These are phyloP conservation scores for Meganola albula DNA, from an alignment of 2,888 invertebrate genomes.

Conservation along the genomic window DNA sequence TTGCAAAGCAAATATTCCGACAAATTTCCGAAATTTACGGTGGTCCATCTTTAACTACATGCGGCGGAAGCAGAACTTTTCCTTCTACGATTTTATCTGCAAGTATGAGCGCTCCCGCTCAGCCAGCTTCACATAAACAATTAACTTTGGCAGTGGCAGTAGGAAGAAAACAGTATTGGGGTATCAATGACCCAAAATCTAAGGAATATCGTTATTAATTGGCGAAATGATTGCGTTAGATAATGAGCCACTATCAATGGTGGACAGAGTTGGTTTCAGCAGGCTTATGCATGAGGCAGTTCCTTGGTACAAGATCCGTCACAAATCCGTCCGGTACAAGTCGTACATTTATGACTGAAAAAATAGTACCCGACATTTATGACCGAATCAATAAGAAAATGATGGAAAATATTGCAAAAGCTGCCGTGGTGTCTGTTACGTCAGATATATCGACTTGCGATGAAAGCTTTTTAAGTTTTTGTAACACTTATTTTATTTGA, in stretches of 20 bases:
- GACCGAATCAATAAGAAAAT: conserved; percentile 23
- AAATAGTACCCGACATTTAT: conserved; percentile 21
- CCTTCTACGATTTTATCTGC: too few relatives aligned
- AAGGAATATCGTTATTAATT: conserved; percentile 34
- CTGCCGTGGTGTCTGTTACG: conserved; percentile 25
- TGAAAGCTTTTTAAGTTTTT: conserved; percentile 23
- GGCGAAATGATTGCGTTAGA: conserved; percentile 41
- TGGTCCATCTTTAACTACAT: conserved; percentile 16
- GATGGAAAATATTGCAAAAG: conserved; percentile 19
- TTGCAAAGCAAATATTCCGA: conserved; percentile 22
- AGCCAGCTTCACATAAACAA: conserved; percentile 5
- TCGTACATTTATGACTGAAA: conserved; percentile 18
- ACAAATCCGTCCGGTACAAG: too few relatives aligned
- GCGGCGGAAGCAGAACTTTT: conserved; percentile 15
- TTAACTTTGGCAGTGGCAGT: neutral
- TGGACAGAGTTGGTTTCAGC: conserved; percentile 30
- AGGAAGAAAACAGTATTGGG: conserved; percentile 3
- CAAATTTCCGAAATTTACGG: too few relatives aligned
- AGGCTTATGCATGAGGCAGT: conserved; percentile 28
- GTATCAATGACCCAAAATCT: conserved; percentile 25
- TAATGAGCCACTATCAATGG: conserved; percentile 31
- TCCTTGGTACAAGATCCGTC: too few relatives aligned
- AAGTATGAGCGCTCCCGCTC: conserved; percentile 2
- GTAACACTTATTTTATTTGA: too few relatives aligned
- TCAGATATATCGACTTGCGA: conserved; percentile 29